Percentiles rank a stretch among this genome's conserved stretches.
Conservation (phyloP, 1,140 invertebrate species). For the Drosophila simulans region DNA sequence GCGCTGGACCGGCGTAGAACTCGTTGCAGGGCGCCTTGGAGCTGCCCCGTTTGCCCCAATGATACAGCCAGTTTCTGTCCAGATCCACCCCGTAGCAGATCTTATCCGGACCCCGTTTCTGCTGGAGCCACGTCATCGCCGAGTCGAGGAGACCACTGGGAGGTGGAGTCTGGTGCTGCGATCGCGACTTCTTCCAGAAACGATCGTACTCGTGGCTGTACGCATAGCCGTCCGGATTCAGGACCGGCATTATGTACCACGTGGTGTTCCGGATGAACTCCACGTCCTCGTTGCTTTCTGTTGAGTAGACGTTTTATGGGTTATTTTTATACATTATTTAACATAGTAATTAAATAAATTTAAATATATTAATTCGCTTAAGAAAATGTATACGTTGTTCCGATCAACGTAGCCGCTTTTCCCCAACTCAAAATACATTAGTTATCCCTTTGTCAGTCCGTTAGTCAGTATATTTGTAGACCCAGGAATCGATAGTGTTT, state of each 20-base stretch:
- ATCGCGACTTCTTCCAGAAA: conserved; percentile 92
- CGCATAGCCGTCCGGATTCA: conserved; percentile 93
- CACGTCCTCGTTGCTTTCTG: conserved; percentile 63
- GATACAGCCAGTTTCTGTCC: conserved; percentile 90
- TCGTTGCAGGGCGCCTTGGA: conserved; percentile 92
- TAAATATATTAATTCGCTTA: too few relatives aligned
- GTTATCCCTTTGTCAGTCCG: conserved; percentile 2
- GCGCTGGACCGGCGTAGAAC: conserved; percentile 90
- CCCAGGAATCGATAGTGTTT: not conserved
- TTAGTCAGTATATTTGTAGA: not conserved
- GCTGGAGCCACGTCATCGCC: conserved; percentile 82
- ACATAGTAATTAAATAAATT: too few relatives aligned
- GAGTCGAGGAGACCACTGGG: conserved; percentile 68
- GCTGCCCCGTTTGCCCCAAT: conserved; percentile 90
- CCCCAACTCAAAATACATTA: not conserved
- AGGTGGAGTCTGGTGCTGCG: conserved; percentile 83
- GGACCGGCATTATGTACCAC: conserved; percentile 91
- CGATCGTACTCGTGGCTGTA: conserved; percentile 90
- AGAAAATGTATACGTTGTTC: not conserved
- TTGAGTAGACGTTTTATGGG: not conserved
- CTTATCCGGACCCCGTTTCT: conserved; percentile 57
- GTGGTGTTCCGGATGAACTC: conserved; percentile 77
- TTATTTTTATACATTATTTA: too few relatives aligned
- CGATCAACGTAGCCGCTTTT: not conserved
- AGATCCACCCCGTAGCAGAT: conserved; percentile 87